A percentile compares a stretch with the other conserved stretches of the same genome.
These are phyloP conservation scores for Tromatobia lineatoria DNA, from an alignment of 2,888 invertebrate species.

Conservation along the genomic window DNA sequence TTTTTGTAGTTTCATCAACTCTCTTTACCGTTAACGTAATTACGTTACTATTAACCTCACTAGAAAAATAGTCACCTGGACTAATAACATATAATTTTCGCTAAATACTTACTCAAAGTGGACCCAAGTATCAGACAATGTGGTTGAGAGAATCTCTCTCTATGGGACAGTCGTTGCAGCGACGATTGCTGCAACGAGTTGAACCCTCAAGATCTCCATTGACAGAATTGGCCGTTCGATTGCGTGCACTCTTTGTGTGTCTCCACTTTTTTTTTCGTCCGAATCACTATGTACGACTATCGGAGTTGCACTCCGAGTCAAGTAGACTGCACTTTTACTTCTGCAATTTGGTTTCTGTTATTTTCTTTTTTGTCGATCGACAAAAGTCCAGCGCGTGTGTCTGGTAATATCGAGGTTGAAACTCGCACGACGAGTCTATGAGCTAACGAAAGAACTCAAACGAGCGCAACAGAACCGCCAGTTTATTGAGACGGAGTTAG, in stretches of 20 bases:
- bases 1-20: too few relatives aligned
- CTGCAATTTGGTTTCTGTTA: neutral
- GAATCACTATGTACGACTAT: slow-evolving; percentile 1
- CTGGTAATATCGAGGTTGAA: slow-evolving; percentile 29
- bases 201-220: slow-evolving; percentile 5
- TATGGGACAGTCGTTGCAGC: slow-evolving; percentile 18
- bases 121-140: too few relatives aligned
- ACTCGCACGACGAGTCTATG: neutral
- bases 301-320: neutral
- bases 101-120: too few relatives aligned
- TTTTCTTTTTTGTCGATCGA: neutral
- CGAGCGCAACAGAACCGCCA: neutral
- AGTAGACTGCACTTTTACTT: slow-evolving; percentile 22
- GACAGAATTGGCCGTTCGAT: slow-evolving; percentile 4
- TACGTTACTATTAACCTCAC: too few relatives aligned
- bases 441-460: neutral
- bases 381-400: slow-evolving; percentile 4
- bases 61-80: too few relatives aligned
- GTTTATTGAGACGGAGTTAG: slow-evolving; percentile 48
- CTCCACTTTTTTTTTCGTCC: neutral
- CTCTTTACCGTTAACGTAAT: too few relatives aligned
- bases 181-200: slow-evolving; percentile 43
- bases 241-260: neutral
- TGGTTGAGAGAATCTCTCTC: neutral
- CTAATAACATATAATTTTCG: too few relatives aligned